A percentile compares a stretch with the other conserved stretches of the same genome.
Evolutionary conservation across 2,113 vertebrate genomes (phyloP).

Genomic region (Chionomys nivalis): DNA sequence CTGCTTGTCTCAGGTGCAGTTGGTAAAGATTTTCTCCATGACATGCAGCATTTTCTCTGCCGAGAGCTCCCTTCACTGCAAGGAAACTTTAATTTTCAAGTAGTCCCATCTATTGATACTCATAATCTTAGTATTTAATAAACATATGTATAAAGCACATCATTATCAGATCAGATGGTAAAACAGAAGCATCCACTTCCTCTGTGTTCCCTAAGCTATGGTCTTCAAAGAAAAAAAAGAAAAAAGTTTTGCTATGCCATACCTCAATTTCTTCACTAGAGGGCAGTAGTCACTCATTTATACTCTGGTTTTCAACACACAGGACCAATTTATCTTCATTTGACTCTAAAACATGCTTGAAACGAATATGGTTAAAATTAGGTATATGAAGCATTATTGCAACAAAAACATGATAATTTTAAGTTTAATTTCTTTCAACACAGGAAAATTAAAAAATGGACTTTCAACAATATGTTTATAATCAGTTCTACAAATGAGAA

Average conservation of each 20-base stretch:
- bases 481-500: constrained; percentile 36
- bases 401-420: constrained; percentile 24
- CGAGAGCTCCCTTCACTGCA: neutral
- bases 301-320: neutral
- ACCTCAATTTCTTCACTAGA: constrained; percentile 71
- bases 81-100: neutral
- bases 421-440: constrained; percentile 8
- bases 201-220: neutral
- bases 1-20: neutral
- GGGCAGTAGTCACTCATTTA: constrained; percentile 58
- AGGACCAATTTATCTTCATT: neutral
- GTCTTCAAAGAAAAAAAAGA: neutral
- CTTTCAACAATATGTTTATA: neutral
- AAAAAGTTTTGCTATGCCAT: neutral
- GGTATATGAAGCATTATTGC: neutral
- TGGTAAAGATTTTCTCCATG: neutral
- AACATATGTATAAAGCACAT: neutral
- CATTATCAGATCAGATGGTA: neutral
- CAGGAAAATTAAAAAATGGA: neutral
- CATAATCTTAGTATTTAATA: neutral
- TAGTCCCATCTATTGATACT: neutral
- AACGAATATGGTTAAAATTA: neutral
- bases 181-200: neutral
- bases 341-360: neutral
- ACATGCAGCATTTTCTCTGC: no score